Conservation (phyloP, 2,888 invertebrate species). For the Meiosimyza platycephala region DNA sequence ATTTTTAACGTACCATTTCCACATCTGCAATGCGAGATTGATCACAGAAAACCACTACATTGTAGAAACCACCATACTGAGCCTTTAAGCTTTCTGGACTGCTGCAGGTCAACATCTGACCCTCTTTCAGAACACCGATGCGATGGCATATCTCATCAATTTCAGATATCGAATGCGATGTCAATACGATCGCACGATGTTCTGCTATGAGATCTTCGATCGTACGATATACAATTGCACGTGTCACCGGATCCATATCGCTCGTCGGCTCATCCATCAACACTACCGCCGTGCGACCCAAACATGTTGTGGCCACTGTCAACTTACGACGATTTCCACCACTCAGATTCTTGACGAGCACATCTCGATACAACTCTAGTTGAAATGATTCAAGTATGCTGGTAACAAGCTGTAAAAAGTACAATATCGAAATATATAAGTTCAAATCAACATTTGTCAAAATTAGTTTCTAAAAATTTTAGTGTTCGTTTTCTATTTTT, state of each 20-base stretch:
- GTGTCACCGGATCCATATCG: constrained; percentile 75
- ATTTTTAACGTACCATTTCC: constrained; percentile 49
- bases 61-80: constrained; percentile 64
- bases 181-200: constrained; percentile 64
- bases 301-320: constrained; percentile 80
- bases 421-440: constrained; percentile 35
- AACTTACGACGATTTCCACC: constrained; percentile 83
- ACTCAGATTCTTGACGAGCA: constrained; percentile 65
- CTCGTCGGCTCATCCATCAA: constrained; percentile 82
- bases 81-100: constrained; percentile 60
- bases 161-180: constrained; percentile 67
- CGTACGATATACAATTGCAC: constrained; percentile 64
- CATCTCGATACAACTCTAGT: constrained; percentile 61
- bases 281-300: constrained; percentile 78
- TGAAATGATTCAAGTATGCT: constrained; percentile 62
- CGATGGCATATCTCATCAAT: constrained; percentile 66
- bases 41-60: constrained; percentile 62
- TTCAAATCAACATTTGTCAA: constrained; percentile 40
- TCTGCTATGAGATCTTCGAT: constrained; percentile 60
- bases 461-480: constrained; percentile 42
- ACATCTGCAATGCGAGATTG: constrained; percentile 53
- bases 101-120: constrained; percentile 63
- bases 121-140: constrained; percentile 64
- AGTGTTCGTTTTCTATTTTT: constrained; percentile 42
- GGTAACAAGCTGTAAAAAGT: constrained; percentile 52